A percentile compares a stretch with the other conserved stretches of the same genome.
Evolutionary conservation across 2,888 invertebrate species (phyloP).

Genomic region (Tetheella fluctuosa): DNA sequence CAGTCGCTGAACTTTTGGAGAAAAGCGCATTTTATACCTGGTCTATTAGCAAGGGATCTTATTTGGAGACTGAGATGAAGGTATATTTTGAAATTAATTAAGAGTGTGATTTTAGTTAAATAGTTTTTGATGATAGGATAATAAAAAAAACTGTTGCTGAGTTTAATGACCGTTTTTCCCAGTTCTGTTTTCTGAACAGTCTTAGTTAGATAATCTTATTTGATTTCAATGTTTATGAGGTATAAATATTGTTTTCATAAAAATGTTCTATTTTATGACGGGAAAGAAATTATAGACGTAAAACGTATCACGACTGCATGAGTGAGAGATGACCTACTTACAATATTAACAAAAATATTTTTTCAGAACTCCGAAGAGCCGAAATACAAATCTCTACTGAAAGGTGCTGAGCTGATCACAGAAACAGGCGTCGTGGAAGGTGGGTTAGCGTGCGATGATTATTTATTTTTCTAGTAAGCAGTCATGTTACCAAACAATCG

Average conservation of each 20-base stretch:
- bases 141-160: no score
- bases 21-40: conserved; percentile 86
- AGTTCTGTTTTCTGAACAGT: no score
- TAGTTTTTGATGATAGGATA: no score
- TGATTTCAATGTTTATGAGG: no score
- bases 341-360: conserved; percentile 9
- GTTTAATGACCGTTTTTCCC: no score
- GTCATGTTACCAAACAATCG: not conserved
- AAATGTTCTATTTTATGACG: no score
- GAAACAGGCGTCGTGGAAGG: conserved; percentile 69
- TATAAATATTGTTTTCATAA: no score
- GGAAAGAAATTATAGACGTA: no score
- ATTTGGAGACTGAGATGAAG: conserved; percentile 85
- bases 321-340: no score
- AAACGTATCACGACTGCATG: no score
- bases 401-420: conserved; percentile 80
- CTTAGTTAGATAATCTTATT: no score
- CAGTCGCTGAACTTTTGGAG: conserved; percentile 86
- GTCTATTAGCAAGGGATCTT: conserved; percentile 90
- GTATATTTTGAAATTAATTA: conserved; percentile 38
- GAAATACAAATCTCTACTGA: conserved; percentile 83
- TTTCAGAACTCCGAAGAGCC: conserved; percentile 84
- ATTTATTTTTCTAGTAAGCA: no score
- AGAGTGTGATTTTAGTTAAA: not conserved
- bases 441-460: conserved; percentile 48